phyloP scores from a whole-genome alignment of 2,113 vertebrate species.

The Barbus barbus region DNA sequence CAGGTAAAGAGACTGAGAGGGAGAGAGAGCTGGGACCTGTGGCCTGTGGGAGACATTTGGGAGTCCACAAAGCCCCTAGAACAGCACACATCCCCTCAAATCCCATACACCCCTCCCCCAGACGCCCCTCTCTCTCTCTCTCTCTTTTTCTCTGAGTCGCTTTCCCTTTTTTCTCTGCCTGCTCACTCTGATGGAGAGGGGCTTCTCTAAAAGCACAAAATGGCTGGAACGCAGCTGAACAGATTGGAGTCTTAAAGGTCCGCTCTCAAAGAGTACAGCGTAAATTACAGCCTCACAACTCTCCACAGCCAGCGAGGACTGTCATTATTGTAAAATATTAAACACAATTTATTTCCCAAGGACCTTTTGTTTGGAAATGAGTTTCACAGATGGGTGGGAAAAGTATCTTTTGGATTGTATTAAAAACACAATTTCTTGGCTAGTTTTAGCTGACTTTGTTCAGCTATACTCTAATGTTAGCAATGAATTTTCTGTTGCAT shows the following conservation, averaged over 20 bases:
- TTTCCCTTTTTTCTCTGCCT: conserved; percentile 40
- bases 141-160: not conserved
- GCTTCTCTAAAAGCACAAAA: conserved; percentile 74
- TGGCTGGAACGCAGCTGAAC: conserved; percentile 74
- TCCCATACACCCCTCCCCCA: conserved; percentile 39
- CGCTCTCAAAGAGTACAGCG: conserved; percentile 27
- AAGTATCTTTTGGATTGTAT: conserved; percentile 16
- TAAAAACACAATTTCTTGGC: not conserved
- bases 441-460: not conserved
- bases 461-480: not conserved
- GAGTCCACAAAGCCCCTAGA: conserved; percentile 59
- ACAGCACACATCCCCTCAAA: conserved; percentile 54
- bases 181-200: conserved; percentile 55
- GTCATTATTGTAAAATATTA: conserved; percentile 30
- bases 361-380: conserved; percentile 16
- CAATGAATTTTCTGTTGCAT: not conserved
- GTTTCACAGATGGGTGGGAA: conserved; percentile 8
- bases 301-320: not conserved
- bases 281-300: conserved; percentile 42
- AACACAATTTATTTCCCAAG: conserved; percentile 11
- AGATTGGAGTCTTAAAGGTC: conserved; percentile 56
- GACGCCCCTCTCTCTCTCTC: not conserved
- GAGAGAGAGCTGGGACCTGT: conserved; percentile 52
- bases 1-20: conserved; percentile 30
- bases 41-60: conserved; percentile 58